phyloP scores from a whole-genome alignment of 1,140 invertebrate genomes.

The Drosophila carrolli region DNA sequence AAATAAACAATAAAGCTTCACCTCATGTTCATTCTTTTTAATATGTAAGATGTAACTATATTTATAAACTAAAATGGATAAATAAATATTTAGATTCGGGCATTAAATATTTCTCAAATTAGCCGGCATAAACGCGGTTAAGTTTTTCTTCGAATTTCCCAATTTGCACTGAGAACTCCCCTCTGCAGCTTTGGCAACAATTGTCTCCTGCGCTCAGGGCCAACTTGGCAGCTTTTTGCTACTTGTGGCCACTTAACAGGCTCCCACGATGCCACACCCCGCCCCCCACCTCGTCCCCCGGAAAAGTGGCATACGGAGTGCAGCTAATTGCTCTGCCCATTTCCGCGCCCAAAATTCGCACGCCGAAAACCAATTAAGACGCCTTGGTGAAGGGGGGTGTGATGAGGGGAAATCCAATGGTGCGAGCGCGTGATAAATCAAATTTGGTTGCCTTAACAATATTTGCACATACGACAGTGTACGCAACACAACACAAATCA shows the following conservation, averaged over 20 bases:
- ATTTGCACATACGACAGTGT: slow-evolving; percentile 76
- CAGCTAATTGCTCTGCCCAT: slow-evolving; percentile 69
- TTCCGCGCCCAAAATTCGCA: slow-evolving; percentile 38
- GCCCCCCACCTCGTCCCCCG: not conserved
- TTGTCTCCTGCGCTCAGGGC: slow-evolving; percentile 43
- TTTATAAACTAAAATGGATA: too few relatives aligned
- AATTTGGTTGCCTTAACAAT: slow-evolving; percentile 82
- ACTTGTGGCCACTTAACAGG: slow-evolving; percentile 70
- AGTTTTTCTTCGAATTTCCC: not conserved
- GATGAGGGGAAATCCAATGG: slow-evolving; percentile 28
- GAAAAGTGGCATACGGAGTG: slow-evolving; percentile 46
- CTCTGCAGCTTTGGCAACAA: slow-evolving; percentile 37
- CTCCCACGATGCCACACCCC: slow-evolving; percentile 19
- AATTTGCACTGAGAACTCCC: slow-evolving; percentile 11
- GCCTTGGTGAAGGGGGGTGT: slow-evolving; percentile 12
- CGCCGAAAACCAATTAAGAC: slow-evolving; percentile 77
- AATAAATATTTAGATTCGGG: too few relatives aligned
- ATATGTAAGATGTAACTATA: too few relatives aligned
- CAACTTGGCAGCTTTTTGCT: slow-evolving; percentile 58
- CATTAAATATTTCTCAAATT: not conserved
- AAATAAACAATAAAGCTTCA: too few relatives aligned
- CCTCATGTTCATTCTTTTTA: too few relatives aligned
- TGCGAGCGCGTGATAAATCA: slow-evolving; percentile 70
- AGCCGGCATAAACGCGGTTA: not conserved
- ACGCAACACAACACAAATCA: slow-evolving; percentile 82